Base-by-base conservation (phyloP, 2,888 invertebrate genomes). In the Scaptodrosophila latifasciaeformis region DNA sequence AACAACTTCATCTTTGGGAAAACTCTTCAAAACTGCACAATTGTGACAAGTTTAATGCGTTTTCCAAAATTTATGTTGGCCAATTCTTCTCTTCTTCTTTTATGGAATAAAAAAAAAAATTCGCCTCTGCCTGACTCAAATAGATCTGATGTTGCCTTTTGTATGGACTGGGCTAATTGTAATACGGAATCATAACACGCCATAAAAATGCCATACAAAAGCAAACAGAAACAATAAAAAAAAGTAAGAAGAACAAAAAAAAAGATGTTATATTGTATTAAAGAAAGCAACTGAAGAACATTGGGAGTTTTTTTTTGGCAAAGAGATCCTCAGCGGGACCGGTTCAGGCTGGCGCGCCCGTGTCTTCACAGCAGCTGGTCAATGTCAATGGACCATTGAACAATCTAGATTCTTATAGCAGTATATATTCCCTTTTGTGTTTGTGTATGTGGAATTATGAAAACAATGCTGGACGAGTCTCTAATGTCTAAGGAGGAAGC, bases 171-270 rank as follows among this genome's bases (percentile, higher is more conserved):
- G n/a, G 74, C 77, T 79, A 74, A 74, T 74, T 74, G 77, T 74
- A 74, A 74, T 62, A 67, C 77, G 72, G 59, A 79, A 74, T 74
- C 72, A 74, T 74, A 74, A 74, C 72, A 74, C 72, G 72, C 70
- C 72, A 74, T 74, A 76, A 74, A 71, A 76, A 76, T 49, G 71
- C 76, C 59, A 75, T 67, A 70, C 59, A 59, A 43, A 47, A n/a
- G n/a, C n/a, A 24, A 24, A 43, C 34, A 44, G 49, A 43, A 29
- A 45, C 15, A 34, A 24, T 9, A 34, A 34, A 34, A n/a, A 34
- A 34, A 34, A 34, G 13, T n/a, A 34, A 12, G n/a, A 18, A 60
- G 43, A 37, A 45, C 49, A 42, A 45, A 42, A 35, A 27, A 44
- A 19, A n/a, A n/a, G n/a, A n/a, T n/a, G n/a, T n/a, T n/a, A n/a